Conservation (phyloP, 2,113 vertebrate genomes). For the Thoracochromis brauschi region DNA sequence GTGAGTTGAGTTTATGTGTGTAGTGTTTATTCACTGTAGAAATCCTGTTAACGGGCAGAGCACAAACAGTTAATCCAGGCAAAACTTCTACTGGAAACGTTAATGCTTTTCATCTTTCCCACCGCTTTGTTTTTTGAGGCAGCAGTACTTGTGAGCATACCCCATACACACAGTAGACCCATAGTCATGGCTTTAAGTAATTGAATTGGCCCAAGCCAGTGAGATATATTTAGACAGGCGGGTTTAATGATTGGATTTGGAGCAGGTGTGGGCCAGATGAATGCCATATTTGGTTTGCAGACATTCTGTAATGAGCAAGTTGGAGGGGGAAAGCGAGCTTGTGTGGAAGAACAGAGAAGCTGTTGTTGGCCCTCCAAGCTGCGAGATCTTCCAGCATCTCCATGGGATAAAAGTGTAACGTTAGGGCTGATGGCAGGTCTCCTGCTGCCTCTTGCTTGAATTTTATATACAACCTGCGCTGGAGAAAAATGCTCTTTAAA, state of each 20-base stretch:
- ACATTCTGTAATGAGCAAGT: conserved; percentile 55
- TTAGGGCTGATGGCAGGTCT: conserved; percentile 25
- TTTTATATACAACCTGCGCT: conserved; percentile 47
- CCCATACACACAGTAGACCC: background rate
- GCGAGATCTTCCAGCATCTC: conserved; percentile 59
- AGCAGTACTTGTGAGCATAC: background rate
- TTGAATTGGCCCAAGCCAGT: conserved; percentile 39
- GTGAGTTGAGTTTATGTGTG: conserved; percentile 70
- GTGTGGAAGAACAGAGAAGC: conserved; percentile 49
- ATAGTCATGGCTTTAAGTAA: conserved; percentile 29
- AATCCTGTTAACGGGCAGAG: background rate
- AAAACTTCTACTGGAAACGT: background rate
- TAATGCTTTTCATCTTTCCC: background rate
- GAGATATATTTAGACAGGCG: conserved; percentile 57
- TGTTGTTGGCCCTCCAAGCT: conserved; percentile 50
- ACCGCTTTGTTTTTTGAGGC: background rate
- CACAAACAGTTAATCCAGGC: background rate
- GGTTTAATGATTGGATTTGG: conserved; percentile 63
- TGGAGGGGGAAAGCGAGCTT: conserved; percentile 19
- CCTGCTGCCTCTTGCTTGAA: background rate
- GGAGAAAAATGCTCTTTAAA: conserved; percentile 53
- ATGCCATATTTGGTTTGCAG: conserved; percentile 57
- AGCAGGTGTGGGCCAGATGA: conserved; percentile 68
- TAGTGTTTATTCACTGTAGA: background rate
- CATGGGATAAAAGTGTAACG: conserved; percentile 17